Conservation (phyloP, 2,888 invertebrate genomes). For the Dasypolia templi region DNA sequence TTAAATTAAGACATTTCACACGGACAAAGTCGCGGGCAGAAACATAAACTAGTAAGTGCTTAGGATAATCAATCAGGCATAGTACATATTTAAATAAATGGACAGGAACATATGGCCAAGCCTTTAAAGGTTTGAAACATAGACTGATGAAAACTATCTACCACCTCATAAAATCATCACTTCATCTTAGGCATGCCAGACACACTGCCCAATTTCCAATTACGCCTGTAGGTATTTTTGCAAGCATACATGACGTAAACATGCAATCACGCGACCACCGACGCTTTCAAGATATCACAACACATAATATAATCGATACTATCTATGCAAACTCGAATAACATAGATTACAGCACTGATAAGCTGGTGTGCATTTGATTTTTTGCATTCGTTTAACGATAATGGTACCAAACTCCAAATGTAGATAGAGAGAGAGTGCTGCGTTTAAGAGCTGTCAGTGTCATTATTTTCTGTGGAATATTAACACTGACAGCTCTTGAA, state of each 20-base stretch:
- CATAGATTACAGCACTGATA: conserved; percentile 45
- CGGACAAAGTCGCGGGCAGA: too few species aligned
- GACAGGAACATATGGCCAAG: background rate
- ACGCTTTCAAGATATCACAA: conserved; percentile 39
- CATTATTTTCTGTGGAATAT: too few species aligned
- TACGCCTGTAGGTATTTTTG: too few species aligned
- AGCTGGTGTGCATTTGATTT: conserved; percentile 44
- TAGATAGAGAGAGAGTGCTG: background rate
- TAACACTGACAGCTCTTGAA: too few species aligned
- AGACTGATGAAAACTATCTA: background rate
- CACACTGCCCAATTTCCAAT: conserved; percentile 11
- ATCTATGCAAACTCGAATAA: conserved; percentile 43
- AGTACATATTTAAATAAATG: too few species aligned
- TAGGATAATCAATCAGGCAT: background rate
- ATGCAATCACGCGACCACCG: conserved; percentile 39
- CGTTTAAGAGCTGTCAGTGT: too few species aligned
- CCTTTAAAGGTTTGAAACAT: background rate
- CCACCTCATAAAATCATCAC: background rate
- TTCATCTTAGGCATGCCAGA: background rate
- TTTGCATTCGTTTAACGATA: conserved; percentile 35
- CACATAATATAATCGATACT: conserved; percentile 32
- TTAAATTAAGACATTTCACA: too few species aligned
- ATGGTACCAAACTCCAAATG: background rate
- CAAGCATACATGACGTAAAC: conserved; percentile 12
- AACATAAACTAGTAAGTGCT: background rate